These are phyloP conservation scores for Nomada hirtipes DNA, from an alignment of 2,888 invertebrate species.

Conservation along the genomic window DNA sequence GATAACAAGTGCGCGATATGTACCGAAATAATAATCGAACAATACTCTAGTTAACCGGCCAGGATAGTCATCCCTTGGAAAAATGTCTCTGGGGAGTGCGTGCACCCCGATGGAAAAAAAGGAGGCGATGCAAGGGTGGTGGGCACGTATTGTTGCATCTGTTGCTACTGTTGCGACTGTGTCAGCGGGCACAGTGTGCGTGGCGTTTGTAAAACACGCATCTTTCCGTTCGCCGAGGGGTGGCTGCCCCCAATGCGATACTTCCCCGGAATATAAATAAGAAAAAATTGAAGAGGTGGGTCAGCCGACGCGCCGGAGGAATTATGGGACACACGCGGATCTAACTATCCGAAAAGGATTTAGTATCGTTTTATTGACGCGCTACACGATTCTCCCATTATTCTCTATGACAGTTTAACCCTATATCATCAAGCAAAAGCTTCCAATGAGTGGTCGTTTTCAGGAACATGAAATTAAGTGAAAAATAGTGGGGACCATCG, in stretches of 20 bases:
- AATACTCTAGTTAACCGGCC: constrained; percentile 83
- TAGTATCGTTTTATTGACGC: constrained; percentile 59
- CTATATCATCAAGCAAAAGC: neutral
- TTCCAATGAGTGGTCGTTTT: neutral
- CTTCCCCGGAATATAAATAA: constrained; percentile 61
- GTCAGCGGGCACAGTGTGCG: neutral
- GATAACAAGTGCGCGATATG: constrained; percentile 84
- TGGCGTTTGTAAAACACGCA: constrained; percentile 72
- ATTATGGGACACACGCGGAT: constrained; percentile 46
- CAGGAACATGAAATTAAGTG: neutral
- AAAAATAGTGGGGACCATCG: too few relatives aligned
- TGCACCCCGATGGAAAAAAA: constrained; percentile 61
- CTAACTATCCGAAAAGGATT: constrained; percentile 76
- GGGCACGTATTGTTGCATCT: constrained; percentile 74
- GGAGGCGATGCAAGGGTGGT: constrained; percentile 29
- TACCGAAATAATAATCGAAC: constrained; percentile 84
- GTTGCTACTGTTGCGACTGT: constrained; percentile 66
- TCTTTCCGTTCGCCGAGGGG: constrained; percentile 69
- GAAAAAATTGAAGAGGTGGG: constrained; percentile 55
- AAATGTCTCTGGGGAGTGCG: constrained; percentile 73
- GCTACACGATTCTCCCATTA: constrained; percentile 69
- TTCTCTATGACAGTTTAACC: neutral
- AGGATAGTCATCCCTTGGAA: constrained; percentile 70
- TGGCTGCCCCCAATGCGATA: constrained; percentile 52
- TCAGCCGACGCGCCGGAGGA: too few relatives aligned